Conservation (phyloP, 2,797 vertebrate species). For the Masticophis lateralis region DNA sequence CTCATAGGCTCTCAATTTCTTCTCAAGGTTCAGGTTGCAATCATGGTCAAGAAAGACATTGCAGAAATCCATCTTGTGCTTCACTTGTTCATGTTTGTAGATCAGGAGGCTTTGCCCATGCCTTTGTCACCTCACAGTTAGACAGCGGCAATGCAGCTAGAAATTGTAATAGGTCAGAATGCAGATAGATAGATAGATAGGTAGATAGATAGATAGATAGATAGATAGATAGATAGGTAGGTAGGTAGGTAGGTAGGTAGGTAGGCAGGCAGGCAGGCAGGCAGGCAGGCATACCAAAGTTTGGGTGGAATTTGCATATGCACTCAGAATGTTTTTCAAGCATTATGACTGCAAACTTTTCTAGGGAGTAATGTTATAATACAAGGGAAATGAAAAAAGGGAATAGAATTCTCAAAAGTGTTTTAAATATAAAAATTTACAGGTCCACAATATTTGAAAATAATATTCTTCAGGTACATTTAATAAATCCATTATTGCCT, state of each 20-base stretch:
- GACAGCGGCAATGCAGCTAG: neutral
- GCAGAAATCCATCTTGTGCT: neutral
- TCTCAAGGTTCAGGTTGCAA: neutral
- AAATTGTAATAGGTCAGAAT: neutral
- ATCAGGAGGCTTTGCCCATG: neutral
- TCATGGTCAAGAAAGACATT: neutral
- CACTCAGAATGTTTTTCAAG: neutral
- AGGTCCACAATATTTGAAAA: neutral
- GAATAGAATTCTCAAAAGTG: neutral
- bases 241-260: neutral
- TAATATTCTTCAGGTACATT: neutral
- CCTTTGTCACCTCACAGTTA: neutral
- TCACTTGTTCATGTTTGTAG: neutral
- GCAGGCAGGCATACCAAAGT: neutral
- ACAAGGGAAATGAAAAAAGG: neutral
- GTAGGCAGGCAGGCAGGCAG: fast-evolving
- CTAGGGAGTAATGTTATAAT: neutral
- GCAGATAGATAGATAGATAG: neutral
- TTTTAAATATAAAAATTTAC: neutral
- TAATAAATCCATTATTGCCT: neutral
- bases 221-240: no score
- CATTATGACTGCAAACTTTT: neutral
- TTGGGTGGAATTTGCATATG: neutral
- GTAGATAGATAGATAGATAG: neutral
- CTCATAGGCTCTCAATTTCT: neutral